Evolutionary conservation across 2,113 vertebrate species (phyloP).

Genomic region (Sturnus vulgaris): DNA sequence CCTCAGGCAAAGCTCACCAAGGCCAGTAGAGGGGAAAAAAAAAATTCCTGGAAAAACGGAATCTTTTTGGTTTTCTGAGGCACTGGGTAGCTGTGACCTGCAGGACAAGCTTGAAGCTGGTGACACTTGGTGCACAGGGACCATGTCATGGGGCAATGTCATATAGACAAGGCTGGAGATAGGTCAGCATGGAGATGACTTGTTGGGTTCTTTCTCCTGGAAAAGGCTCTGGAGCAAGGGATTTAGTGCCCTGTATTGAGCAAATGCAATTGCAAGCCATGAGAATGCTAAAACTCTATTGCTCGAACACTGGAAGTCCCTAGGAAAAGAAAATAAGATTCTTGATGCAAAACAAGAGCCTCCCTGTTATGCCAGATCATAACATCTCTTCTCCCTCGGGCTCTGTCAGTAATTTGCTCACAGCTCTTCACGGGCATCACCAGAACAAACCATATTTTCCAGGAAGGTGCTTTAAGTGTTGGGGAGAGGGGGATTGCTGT

Average conservation of each 20-base stretch:
- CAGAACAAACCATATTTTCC: not conserved
- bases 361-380: not conserved
- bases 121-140: not conserved
- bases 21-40: rapidly evolving
- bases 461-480: not conserved
- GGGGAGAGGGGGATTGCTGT: not conserved
- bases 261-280: not conserved
- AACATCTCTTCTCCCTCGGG: not conserved
- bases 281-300: not conserved
- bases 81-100: not conserved
- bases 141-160: not conserved
- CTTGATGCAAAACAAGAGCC: not conserved
- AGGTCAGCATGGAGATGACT: not conserved
- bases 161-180: not conserved
- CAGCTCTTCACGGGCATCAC: not conserved
- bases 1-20: not conserved
- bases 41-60: not conserved
- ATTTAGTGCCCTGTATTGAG: not conserved
- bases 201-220: not conserved
- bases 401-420: not conserved
- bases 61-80: not conserved
- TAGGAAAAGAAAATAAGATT: not conserved
- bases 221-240: not conserved
- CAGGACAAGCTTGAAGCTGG: not conserved
- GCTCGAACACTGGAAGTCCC: not conserved